Conservation (phyloP, 2,888 invertebrate genomes). For the Orthosia incerta region DNA sequence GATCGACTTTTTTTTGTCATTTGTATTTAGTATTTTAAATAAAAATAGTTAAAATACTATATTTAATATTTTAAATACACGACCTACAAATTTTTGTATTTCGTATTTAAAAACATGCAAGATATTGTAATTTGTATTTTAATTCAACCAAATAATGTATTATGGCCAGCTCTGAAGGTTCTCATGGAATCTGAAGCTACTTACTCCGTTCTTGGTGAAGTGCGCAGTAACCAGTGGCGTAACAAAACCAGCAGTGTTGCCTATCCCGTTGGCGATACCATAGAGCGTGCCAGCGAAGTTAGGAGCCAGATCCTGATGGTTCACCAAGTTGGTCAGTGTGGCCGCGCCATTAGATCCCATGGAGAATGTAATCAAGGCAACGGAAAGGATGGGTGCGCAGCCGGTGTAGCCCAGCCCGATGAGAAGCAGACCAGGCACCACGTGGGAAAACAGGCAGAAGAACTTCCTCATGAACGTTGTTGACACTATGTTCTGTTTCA, state of each 20-base stretch:
- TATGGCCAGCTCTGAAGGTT: no score
- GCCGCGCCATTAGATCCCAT: constrained; percentile 93
- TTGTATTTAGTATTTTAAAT: no score
- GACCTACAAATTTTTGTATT: no score
- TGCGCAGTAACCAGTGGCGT: constrained; percentile 93
- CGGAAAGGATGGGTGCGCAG: constrained; percentile 92
- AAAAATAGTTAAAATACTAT: no score
- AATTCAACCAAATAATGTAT: no score
- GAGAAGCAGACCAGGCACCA: constrained; percentile 89
- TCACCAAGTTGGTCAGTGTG: constrained; percentile 91
- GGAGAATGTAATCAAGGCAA: constrained; percentile 93
- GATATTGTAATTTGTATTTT: no score
- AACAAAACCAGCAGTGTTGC: constrained; percentile 93
- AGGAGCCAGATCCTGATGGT: constrained; percentile 94
- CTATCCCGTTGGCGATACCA: constrained; percentile 94
- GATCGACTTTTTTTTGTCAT: no score
- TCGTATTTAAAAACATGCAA: no score
- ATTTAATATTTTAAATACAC: no score
- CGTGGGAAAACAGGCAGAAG: constrained; percentile 92
- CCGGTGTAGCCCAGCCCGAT: constrained; percentile 91
- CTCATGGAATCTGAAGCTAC: constrained; percentile 58
- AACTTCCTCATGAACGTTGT: constrained; percentile 92
- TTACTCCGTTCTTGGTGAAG: constrained; percentile 91
- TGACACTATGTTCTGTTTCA: constrained; percentile 85
- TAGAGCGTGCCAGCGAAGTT: constrained; percentile 95